Percentiles rank a stretch among this genome's conserved stretches.
phyloP scores from a whole-genome alignment of 1,140 invertebrate species.

The Eriosoma lanigerum region DNA sequence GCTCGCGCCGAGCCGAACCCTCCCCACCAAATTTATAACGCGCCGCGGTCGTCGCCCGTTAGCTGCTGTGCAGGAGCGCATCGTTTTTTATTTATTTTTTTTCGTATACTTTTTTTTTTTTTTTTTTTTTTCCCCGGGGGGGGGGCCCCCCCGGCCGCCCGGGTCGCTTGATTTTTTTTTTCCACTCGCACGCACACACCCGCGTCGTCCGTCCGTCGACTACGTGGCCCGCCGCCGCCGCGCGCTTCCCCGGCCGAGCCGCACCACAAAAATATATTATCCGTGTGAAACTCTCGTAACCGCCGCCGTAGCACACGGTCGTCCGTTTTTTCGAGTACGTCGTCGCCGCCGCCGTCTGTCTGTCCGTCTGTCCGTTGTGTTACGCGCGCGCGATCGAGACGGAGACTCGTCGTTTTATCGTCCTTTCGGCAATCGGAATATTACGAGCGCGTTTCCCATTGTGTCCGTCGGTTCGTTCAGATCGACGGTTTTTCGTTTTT shows the following conservation, averaged over 20 bases:
- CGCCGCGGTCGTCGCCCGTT: slow-evolving; percentile 42
- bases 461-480: neutral
- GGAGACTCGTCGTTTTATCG: neutral
- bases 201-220: slow-evolving; percentile 1
- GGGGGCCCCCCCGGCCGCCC: too few species aligned
- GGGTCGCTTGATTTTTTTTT: too few species aligned
- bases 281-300: slow-evolving; percentile 22
- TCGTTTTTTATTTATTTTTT: slow-evolving; percentile 28
- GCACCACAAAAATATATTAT: slow-evolving; percentile 9
- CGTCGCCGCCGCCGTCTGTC: neutral
- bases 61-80: slow-evolving; percentile 26
- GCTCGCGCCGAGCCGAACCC: slow-evolving; percentile 40
- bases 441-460: too few species aligned
- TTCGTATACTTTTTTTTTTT: slow-evolving; percentile 7
- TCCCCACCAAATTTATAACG: slow-evolving; percentile 44
- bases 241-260: neutral
- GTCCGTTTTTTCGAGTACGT: slow-evolving; percentile 29
- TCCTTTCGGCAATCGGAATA: neutral
- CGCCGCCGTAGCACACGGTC: slow-evolving; percentile 19
- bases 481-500: neutral
- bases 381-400: neutral
- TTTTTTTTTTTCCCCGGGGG: slow-evolving; percentile 19
- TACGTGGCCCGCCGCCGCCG: slow-evolving; percentile 27
- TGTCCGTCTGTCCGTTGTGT: neutral
- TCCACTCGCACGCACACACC: neutral